These are phyloP conservation scores for Dendrolimus kikuchii DNA, from an alignment of 1,140 invertebrate species.

Conservation along the genomic window DNA sequence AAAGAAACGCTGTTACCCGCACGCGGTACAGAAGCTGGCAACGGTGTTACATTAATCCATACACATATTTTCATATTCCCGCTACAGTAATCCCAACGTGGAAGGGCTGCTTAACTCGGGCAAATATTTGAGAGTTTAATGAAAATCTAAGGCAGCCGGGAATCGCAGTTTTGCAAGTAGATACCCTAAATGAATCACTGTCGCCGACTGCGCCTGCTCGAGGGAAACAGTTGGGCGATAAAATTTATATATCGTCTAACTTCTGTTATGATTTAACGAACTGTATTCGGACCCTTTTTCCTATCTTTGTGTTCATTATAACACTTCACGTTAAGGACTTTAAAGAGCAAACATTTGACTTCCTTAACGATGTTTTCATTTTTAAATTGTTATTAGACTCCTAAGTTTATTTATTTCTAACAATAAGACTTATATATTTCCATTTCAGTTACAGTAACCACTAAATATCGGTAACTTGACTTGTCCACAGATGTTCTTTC, in stretches of 20 bases:
- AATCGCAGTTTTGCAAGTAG: conserved; percentile 43
- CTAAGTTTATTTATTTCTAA: too few relatives aligned
- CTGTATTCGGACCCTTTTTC: conserved; percentile 38
- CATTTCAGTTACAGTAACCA: too few relatives aligned
- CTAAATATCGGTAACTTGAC: too few relatives aligned
- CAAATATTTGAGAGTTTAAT: conserved; percentile 57
- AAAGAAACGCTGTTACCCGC: conserved; percentile 27
- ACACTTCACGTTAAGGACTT: too few relatives aligned
- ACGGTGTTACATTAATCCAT: conserved; percentile 27
- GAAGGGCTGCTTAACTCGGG: conserved; percentile 30
- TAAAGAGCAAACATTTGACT: too few relatives aligned
- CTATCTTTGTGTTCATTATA: conserved; percentile 35
- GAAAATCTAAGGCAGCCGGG: conserved; percentile 40
- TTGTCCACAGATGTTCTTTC: too few relatives aligned
- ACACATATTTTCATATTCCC: conserved; percentile 39
- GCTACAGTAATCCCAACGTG: conserved; percentile 27
- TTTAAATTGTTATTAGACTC: too few relatives aligned
- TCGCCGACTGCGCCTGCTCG: conserved; percentile 24
- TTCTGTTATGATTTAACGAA: conserved; percentile 62
- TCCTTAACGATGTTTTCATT: too few relatives aligned
- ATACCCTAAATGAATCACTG: conserved; percentile 49
- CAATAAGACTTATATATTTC: too few relatives aligned
- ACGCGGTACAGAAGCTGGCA: conserved; percentile 23
- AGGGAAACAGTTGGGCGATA: conserved; percentile 42
- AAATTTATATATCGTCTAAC: conserved; percentile 58